Base-by-base conservation (phyloP, 2,888 invertebrate genomes). In the Agrotis puta region DNA sequence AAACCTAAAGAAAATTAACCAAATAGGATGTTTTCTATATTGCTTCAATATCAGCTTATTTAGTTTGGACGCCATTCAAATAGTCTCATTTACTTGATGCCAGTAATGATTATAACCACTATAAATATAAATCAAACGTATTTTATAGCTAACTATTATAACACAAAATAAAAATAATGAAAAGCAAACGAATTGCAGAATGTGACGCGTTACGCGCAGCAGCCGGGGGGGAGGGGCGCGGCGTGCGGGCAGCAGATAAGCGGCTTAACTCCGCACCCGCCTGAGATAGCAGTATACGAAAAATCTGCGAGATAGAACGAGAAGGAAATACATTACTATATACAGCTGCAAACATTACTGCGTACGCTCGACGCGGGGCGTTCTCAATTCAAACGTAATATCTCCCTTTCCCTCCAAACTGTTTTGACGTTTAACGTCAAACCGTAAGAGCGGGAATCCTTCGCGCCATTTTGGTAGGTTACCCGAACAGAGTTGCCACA, bases 211-310 rank as follows among this genome's bases (percentile, higher is more conserved):
- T 92, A 92, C 92, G 89, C 94, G 93, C 93, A 94, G 93, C 94
- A 92, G 93, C 94, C 93, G 93, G 85, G 92, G 85, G 83, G 74
- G 87, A 84, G 91, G 91, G 91, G 91, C 87, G 94, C 86, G 93
- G 94, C 92, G 95, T 94, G 96, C 94, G 94, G 95, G 95, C 90
- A 75, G 94, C 85, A 94, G 95, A 95, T 96, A 96, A 96, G 96
- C 96, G 94, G 96, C 95, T 96, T 96, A 96, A 91, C 94, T 94
- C 93, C 92, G 93, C 93, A 91, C 89, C 89, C 85, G 90, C 92
- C 78, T 78, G 92, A 88, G 93, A 94, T 83, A 83, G 78, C 83
- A 78, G 50, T 68, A 93, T 88, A 74, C 81, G n/a, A 48, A 24
- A 13, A 67, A 27, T 20, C 2, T 2, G 24, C 62, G 33, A 57